These are phyloP conservation scores for Poeciliopsis turneri DNA, from an alignment of 2,797 vertebrate species.

Conservation along the genomic window DNA sequence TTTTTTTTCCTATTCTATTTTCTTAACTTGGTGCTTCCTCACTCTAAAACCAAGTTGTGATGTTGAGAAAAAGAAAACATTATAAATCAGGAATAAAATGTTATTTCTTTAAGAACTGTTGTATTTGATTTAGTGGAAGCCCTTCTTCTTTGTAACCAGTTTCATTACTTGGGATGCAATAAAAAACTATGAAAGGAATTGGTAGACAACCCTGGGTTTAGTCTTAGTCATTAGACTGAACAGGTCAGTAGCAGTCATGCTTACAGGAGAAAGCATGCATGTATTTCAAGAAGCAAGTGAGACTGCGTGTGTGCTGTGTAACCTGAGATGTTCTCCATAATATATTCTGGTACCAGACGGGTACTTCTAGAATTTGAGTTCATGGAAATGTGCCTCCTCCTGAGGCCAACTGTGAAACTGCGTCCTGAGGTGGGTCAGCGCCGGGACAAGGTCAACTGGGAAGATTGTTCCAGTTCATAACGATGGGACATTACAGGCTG, in stretches of 20 bases:
- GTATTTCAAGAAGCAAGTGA: conserved; percentile 66
- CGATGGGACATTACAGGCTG: conserved; percentile 32
- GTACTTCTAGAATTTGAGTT: conserved; percentile 42
- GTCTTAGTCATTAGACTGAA: conserved; percentile 29
- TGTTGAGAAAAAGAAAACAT: neutral
- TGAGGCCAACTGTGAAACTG: conserved; percentile 48
- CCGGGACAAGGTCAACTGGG: conserved; percentile 48
- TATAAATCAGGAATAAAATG: neutral
- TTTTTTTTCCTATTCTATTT: too few relatives aligned
- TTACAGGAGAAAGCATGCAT: conserved; percentile 33
- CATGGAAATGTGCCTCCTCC: conserved; percentile 54
- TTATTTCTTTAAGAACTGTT: neutral
- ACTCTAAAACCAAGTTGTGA: neutral
- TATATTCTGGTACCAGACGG: conserved; percentile 59
- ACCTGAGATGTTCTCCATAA: conserved; percentile 61
- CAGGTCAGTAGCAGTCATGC: conserved; percentile 20
- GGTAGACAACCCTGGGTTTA: conserved; percentile 12
- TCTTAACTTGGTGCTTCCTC: neutral
- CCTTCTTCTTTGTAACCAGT: neutral
- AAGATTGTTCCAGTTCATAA: conserved; percentile 44
- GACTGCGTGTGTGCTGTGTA: conserved; percentile 50
- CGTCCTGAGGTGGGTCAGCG: conserved; percentile 33
- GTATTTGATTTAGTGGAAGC: neutral
- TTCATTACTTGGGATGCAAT: conserved; percentile 10
- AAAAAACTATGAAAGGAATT: neutral